phyloP scores from a whole-genome alignment of 2,888 invertebrate species.

The Epiperipatus broadwayi region DNA sequence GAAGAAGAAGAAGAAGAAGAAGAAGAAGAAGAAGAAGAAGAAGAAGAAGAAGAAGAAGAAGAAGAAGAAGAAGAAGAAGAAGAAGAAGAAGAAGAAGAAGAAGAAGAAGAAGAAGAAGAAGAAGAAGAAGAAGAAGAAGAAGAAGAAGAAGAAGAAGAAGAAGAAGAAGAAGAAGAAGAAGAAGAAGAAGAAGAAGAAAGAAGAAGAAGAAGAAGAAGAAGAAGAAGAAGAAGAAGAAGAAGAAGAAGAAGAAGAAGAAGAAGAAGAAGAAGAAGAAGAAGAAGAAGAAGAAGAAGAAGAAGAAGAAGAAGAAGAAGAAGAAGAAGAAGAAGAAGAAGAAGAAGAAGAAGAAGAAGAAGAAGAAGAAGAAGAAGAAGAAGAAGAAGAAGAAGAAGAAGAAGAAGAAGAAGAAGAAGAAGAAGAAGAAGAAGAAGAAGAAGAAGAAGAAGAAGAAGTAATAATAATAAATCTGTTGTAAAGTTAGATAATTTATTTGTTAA shows the following conservation, averaged over 20 bases:
- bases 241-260: constrained; percentile 3
- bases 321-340: constrained; percentile 3
- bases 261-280: constrained; percentile 3
- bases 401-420: constrained; percentile 3
- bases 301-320: constrained; percentile 3
- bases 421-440: constrained; percentile 3
- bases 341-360: constrained; percentile 3
- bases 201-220: constrained; percentile 3
- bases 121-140: constrained; percentile 3
- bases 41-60: constrained; percentile 3
- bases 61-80: constrained; percentile 3
- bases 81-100: constrained; percentile 3
- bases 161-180: constrained; percentile 3
- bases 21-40: constrained; percentile 3
- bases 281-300: constrained; percentile 3
- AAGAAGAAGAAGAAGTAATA: constrained; percentile 3
- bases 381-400: constrained; percentile 3
- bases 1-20: constrained; percentile 3
- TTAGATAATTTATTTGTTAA: too few species aligned
- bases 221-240: constrained; percentile 3
- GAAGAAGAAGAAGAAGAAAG: constrained; percentile 3
- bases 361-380: constrained; percentile 3
- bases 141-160: constrained; percentile 3
- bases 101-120: constrained; percentile 3
- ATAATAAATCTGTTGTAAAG: too few species aligned